phyloP scores from a whole-genome alignment of 2,797 vertebrate species.

The Coilia nasus region DNA sequence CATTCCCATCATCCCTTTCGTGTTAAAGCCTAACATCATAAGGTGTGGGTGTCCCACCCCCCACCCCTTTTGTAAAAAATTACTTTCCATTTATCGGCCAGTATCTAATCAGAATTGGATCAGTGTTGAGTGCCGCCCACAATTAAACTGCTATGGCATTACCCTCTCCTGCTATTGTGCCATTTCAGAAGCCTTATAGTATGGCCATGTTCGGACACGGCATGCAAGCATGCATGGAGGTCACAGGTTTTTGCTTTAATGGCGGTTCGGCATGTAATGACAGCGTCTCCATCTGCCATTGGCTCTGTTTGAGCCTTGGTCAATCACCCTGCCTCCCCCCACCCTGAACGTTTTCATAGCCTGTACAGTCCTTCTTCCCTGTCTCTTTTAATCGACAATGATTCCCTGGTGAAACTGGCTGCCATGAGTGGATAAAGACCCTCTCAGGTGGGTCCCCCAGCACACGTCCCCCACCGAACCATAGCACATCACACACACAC shows the following conservation, averaged over 20 bases:
- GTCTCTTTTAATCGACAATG: constrained; percentile 51
- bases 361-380: constrained; percentile 41
- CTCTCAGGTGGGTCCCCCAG: constrained; percentile 20
- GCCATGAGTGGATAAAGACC: constrained; percentile 46
- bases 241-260: constrained; percentile 38
- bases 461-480: constrained; percentile 17
- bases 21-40: not conserved
- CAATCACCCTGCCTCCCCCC: constrained; percentile 40
- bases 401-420: constrained; percentile 49
- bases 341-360: constrained; percentile 30
- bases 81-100: not conserved
- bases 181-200: not conserved
- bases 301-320: constrained; percentile 45
- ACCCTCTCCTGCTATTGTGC: not conserved
- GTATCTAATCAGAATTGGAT: not conserved
- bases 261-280: constrained; percentile 35
- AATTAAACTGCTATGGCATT: not conserved
- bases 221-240: constrained; percentile 28
- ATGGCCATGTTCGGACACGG: not conserved
- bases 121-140: not conserved
- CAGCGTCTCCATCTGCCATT: not conserved
- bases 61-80: not conserved
- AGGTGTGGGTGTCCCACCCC: not conserved
- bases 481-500: constrained; percentile 27
- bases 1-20: not conserved